Conservation (phyloP, 1,140 invertebrate genomes). For the Ruditapes philippinarum region DNA sequence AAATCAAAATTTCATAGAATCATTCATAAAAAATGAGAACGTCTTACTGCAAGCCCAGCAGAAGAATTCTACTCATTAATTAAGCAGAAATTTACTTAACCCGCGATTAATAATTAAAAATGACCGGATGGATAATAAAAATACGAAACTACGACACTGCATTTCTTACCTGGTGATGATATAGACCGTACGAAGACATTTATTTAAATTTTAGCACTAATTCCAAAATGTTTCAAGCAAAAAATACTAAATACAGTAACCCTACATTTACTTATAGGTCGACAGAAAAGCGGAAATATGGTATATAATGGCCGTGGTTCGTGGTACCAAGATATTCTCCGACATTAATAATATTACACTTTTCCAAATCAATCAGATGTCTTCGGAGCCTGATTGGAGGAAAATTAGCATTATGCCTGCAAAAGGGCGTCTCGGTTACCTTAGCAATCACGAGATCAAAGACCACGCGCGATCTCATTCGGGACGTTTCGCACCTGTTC, state of each 20-base stretch:
- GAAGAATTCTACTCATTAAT: constrained; percentile 49
- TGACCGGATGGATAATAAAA: constrained; percentile 27
- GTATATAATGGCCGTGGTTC: constrained; percentile 54
- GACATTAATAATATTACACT: constrained; percentile 55
- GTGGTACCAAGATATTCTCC: constrained; percentile 4
- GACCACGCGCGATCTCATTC: constrained; percentile 36
- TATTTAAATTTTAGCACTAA: constrained; percentile 26
- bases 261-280: not conserved
- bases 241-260: not conserved
- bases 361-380: constrained; percentile 57
- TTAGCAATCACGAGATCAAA: constrained; percentile 50
- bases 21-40: constrained; percentile 68
- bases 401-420: constrained; percentile 52
- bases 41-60: not conserved
- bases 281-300: not conserved
- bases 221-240: constrained; percentile 15
- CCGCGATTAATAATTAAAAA: constrained; percentile 61
- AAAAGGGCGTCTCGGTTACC: constrained; percentile 62
- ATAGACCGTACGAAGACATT: constrained; percentile 65
- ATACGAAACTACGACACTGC: constrained; percentile 36
- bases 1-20: constrained; percentile 63
- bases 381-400: constrained; percentile 49
- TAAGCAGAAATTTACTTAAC: constrained; percentile 57
- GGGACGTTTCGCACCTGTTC: constrained; percentile 63
- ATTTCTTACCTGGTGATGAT: constrained; percentile 60